Evolutionary conservation across 2,797 vertebrate species (phyloP).

Genomic region (Notolepis coatsorum): DNA sequence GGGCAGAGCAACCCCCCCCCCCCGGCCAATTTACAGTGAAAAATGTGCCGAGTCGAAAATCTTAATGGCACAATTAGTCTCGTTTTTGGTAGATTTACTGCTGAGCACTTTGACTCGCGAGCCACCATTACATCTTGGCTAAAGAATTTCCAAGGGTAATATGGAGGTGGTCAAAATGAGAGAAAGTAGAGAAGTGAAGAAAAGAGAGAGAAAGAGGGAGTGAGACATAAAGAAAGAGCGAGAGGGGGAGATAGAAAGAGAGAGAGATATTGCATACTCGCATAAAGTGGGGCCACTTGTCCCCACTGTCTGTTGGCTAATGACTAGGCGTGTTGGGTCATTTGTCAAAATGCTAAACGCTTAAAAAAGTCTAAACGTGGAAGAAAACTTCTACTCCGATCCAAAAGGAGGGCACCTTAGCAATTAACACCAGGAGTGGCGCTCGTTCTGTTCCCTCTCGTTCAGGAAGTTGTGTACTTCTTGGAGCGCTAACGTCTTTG

Average conservation of each 20-base stretch:
- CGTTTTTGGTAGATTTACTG: slow-evolving; percentile 69
- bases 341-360: no score
- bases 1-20: neutral
- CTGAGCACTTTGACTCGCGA: slow-evolving; percentile 46
- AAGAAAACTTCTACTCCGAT: no score
- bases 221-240: neutral
- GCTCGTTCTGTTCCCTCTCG: no score
- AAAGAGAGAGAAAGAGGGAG: slow-evolving; percentile 9
- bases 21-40: slow-evolving; percentile 64
- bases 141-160: slow-evolving; percentile 60
- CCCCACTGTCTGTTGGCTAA: no score
- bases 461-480: no score
- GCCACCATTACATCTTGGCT: slow-evolving; percentile 61
- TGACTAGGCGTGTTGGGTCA: neutral
- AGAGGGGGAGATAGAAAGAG: slow-evolving; percentile 6
- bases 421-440: no score
- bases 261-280: no score
- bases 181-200: neutral
- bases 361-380: no score
- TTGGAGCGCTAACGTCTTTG: no score
- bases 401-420: no score
- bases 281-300: no score
- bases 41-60: slow-evolving; percentile 63
- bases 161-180: slow-evolving; percentile 17
- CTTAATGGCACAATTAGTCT: slow-evolving; percentile 76